Percentiles rank a stretch among this genome's conserved stretches.
Evolutionary conservation across 2,888 invertebrate genomes (phyloP).

Genomic region (Tipula lateralis): DNA sequence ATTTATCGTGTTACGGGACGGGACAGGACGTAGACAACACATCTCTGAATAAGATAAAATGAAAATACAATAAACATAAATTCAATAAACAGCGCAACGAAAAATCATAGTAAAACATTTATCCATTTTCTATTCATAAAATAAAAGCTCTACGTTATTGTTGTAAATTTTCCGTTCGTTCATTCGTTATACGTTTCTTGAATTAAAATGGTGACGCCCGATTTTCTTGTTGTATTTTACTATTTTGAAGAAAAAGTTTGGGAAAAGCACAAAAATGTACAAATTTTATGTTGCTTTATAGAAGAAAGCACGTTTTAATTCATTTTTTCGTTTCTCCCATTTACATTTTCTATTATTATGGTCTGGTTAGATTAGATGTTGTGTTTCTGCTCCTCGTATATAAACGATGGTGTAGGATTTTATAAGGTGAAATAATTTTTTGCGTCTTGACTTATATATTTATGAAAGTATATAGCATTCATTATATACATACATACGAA

Average conservation of each 20-base stretch:
- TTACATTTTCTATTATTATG: background rate
- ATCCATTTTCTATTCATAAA: conserved; percentile 11
- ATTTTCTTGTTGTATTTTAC: background rate
- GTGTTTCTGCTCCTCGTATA: background rate
- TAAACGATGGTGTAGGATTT: background rate
- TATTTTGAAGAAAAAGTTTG: too few species aligned
- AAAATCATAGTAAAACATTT: conserved; percentile 19
- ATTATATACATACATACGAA: background rate
- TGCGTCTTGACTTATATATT: background rate
- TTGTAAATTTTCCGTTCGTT: background rate
- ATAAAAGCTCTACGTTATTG: background rate
- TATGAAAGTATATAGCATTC: background rate
- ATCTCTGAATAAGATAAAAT: background rate
- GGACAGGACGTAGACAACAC: background rate
- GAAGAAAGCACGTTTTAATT: background rate
- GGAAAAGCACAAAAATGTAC: too few species aligned
- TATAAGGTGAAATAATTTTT: background rate
- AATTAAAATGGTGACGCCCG: conserved; percentile 1
- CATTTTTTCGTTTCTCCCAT: background rate
- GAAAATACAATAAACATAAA: background rate
- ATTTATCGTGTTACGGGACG: background rate
- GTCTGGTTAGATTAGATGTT: background rate
- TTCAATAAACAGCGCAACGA: background rate
- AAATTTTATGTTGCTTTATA: background rate
- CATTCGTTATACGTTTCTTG: background rate